These are phyloP conservation scores for Stichodactyla helianthus DNA, from an alignment of 64 coral and sea anemone genomes.

Conservation along the genomic window DNA sequence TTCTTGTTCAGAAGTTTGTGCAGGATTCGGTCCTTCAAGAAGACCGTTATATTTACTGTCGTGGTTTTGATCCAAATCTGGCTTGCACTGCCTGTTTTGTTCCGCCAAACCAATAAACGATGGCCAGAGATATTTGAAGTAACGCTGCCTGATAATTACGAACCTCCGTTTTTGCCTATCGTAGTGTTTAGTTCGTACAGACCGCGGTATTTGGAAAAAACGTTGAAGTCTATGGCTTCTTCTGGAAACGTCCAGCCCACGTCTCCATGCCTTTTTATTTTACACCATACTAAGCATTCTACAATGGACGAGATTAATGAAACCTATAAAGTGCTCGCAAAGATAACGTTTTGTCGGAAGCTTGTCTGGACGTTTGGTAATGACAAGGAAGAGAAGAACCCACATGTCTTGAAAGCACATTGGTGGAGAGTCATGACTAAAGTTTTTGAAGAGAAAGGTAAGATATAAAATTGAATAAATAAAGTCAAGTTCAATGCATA, in stretches of 20 bases:
- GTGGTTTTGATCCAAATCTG: slow-evolving; percentile 69
- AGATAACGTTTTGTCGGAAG: slow-evolving; percentile 88
- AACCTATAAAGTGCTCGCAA: slow-evolving; percentile 79
- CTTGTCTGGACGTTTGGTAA: slow-evolving; percentile 92
- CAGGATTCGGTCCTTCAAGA: slow-evolving; percentile 69
- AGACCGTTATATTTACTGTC: slow-evolving; percentile 76
- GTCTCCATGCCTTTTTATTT: slow-evolving; percentile 81
- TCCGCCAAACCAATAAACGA: slow-evolving; percentile 33
- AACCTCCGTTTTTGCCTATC: slow-evolving; percentile 62
- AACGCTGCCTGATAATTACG: slow-evolving; percentile 39
- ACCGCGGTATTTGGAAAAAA: slow-evolving; percentile 83
- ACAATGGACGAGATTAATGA: slow-evolving; percentile 93
- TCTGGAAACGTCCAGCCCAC: slow-evolving; percentile 61
- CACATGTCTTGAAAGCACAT: slow-evolving; percentile 79
- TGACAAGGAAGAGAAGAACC: slow-evolving; percentile 72
- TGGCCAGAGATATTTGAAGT: slow-evolving; percentile 79
- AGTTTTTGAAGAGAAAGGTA: slow-evolving; percentile 94
- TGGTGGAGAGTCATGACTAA: slow-evolving; percentile 96
- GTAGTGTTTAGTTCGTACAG: slow-evolving; percentile 89
- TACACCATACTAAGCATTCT: slow-evolving; percentile 82
- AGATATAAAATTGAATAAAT: background rate
- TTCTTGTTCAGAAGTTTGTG: slow-evolving; percentile 59
- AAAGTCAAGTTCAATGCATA: too few species aligned
- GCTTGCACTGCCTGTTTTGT: slow-evolving; percentile 79
- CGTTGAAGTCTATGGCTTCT: slow-evolving; percentile 62